Evolutionary conservation across 2,113 vertebrate genomes (phyloP).

Genomic region (Siniperca chuatsi): DNA sequence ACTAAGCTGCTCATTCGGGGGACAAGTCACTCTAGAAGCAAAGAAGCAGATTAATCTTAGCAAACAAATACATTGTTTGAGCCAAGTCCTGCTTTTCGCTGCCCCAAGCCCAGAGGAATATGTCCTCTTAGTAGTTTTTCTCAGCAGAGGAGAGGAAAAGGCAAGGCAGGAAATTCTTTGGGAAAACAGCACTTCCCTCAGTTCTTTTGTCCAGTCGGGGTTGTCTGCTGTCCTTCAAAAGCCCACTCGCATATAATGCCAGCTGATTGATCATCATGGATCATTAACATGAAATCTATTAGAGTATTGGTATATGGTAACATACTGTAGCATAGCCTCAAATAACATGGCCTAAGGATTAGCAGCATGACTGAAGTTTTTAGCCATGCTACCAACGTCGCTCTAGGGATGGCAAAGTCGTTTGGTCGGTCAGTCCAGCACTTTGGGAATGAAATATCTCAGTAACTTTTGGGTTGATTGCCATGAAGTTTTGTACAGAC

Average conservation of each 20-base stretch:
- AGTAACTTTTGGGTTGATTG: neutral
- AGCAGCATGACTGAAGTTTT: neutral
- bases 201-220: conserved; percentile 60
- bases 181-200: conserved; percentile 73
- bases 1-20: conserved; percentile 43
- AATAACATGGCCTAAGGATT: neutral
- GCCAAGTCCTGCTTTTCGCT: conserved; percentile 30
- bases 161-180: conserved; percentile 81
- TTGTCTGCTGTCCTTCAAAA: conserved; percentile 46
- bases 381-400: neutral
- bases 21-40: conserved; percentile 6
- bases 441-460: neutral
- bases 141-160: conserved; percentile 77
- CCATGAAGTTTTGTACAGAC: no score
- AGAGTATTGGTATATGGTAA: neutral
- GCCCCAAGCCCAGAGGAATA: conserved; percentile 33
- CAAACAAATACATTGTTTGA: conserved; percentile 19
- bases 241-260: neutral
- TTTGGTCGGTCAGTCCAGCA: neutral
- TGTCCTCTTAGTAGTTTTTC: conserved; percentile 25
- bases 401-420: neutral
- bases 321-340: neutral
- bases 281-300: neutral
- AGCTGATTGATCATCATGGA: conserved; percentile 9
- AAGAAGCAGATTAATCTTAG: conserved; percentile 43